phyloP scores from a whole-genome alignment of 2,113 vertebrate genomes.

The Dendropsophus ebraccatus region DNA sequence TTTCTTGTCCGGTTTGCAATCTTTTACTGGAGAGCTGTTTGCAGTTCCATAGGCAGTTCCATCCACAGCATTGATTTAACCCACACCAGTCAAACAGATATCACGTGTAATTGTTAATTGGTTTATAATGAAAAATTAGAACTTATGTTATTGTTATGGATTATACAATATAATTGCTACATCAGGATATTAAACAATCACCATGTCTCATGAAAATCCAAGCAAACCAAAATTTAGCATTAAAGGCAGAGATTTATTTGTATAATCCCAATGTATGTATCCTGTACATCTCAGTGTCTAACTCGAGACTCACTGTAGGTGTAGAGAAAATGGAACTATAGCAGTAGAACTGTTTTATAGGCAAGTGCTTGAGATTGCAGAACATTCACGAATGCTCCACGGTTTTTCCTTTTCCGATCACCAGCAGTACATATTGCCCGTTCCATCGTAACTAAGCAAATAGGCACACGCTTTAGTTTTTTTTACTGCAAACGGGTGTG shows the following conservation, averaged over 20 bases:
- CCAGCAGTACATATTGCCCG: not conserved
- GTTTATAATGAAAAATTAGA: not conserved
- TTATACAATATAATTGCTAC: not conserved
- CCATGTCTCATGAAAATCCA: not conserved
- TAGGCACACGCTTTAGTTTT: constrained; percentile 26
- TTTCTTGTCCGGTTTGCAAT: not conserved
- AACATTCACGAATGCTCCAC: constrained; percentile 26
- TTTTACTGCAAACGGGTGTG: constrained; percentile 46
- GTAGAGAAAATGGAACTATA: constrained; percentile 11
- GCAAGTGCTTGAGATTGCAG: constrained; percentile 20
- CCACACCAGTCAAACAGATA: not conserved
- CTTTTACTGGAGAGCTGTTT: not conserved
- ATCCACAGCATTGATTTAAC: not conserved
- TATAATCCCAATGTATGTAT: constrained; percentile 18
- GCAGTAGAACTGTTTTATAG: constrained; percentile 40
- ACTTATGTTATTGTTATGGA: not conserved
- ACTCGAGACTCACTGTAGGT: constrained; percentile 1
- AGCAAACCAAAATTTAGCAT: not conserved
- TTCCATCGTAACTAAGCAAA: constrained; percentile 42
- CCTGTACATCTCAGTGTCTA: constrained; percentile 25
- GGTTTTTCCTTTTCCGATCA: not conserved
- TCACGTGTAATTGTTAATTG: not conserved
- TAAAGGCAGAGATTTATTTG: constrained; percentile 40
- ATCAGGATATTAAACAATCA: constrained; percentile 16
- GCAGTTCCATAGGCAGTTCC: not conserved